phyloP scores from a whole-genome alignment of 2,888 invertebrate genomes.

The Acleris sparsana region DNA sequence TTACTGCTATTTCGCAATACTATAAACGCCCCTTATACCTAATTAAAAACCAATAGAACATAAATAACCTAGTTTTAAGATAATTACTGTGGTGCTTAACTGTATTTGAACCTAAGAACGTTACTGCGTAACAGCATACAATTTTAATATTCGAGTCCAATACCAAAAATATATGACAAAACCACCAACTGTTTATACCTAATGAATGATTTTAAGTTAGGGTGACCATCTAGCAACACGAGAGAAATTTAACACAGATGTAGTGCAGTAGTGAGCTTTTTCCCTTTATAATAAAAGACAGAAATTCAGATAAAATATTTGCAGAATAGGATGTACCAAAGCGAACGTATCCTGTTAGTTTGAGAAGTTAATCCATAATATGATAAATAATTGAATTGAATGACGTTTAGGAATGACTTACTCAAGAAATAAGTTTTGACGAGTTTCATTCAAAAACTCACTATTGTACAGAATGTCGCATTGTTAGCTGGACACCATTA shows the following conservation, averaged over 20 bases:
- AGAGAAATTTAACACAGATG: conserved; percentile 1
- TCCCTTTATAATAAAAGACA: no score
- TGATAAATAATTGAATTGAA: no score
- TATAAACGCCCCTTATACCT: not conserved
- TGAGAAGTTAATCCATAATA: no score
- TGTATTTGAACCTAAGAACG: conserved; percentile 35
- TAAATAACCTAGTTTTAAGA: conserved; percentile 39
- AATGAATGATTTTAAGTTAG: conserved; percentile 54
- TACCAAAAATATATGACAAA: conserved; percentile 74
- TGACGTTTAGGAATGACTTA: no score
- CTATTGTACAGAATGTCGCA: not conserved
- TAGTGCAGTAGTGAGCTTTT: not conserved
- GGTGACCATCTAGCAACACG: conserved; percentile 6
- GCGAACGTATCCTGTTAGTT: no score
- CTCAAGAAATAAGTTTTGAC: no score
- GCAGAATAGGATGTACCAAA: no score
- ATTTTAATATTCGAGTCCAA: conserved; percentile 55
- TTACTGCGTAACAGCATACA: conserved; percentile 25
- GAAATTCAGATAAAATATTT: no score
- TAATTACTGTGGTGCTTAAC: conserved; percentile 42
- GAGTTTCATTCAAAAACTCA: not conserved
- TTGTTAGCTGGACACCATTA: conserved; percentile 42
- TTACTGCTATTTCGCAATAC: not conserved
- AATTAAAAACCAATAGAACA: conserved; percentile 29
- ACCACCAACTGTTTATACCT: conserved; percentile 69